Evolutionary conservation across 2,797 vertebrate genomes (phyloP), one percentile per base, ranked within the genome.

Genomic region (Pangasius sanitwongsei): DNA sequence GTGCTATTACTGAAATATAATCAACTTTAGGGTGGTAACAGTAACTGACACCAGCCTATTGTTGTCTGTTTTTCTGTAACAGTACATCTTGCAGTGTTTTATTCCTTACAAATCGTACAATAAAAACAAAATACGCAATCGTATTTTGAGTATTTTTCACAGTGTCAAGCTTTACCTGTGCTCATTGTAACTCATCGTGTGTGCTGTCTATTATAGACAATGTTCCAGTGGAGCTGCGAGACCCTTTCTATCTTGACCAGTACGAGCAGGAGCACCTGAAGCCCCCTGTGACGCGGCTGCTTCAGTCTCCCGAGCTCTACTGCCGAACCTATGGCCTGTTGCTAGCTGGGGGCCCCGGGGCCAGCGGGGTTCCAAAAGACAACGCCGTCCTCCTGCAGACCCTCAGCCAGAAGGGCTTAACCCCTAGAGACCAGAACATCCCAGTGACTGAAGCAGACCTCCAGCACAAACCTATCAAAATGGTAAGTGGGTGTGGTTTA

Each of bases 201-300:
- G 3, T 85, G n/a, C 72, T 92, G 7, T 91, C 23, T 93, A 77
- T 91, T 83, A 1, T 92, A 97, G 98, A 98, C 89, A 97, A 97
- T n/a, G 96, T 99, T 84, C 98, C 98, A 1, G 94, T 94, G 77
- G 98, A 99, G 94, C 96, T 99, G 90, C 96, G 96, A 88, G 97
- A 98, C 81, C 98, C 97, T n/a, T 98, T 98, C 95, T 99, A 99
- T 94, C 96, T 97, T 0, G 98, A 99, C 94, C 98, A 99, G 94
- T 99, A 99, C 55, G 98, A 98, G 81, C 98, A 99, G 94, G 98
- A 99, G 92, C 98, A 99, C 90, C 96, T 98, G 87, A 99, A 99
- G 93, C 98, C 98, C 0, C 97, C 98, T 0, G 97, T 98, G 92
- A 96, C 96, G 0, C 95, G 96, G 85, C 96, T 98, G 82, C 95